Conservation (phyloP, 2,797 vertebrate genomes). For the Enteromius argenteus region DNA sequence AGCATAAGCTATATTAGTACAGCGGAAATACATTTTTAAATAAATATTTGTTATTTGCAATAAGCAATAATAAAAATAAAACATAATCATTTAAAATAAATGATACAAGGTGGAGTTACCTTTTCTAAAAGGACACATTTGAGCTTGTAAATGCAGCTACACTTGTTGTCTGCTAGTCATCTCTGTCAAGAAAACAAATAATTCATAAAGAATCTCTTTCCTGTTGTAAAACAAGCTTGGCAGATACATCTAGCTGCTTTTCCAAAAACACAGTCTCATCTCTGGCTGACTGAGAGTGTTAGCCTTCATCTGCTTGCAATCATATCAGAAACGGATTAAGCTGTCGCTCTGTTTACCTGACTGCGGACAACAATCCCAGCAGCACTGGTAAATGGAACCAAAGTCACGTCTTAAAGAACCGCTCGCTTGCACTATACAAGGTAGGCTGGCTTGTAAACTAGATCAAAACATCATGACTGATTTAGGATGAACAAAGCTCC, state of each 20-base stretch:
- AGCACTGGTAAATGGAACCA: conserved; percentile 15
- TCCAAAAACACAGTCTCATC: conserved; percentile 21
- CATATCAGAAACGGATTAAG: conserved; percentile 45
- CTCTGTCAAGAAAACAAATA: conserved; percentile 45
- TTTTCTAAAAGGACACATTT: conserved; percentile 1
- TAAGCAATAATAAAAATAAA: neutral
- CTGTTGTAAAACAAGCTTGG: conserved; percentile 46
- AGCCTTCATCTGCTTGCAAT: conserved; percentile 44
- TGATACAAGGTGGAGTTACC: neutral
- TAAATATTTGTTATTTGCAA: neutral
- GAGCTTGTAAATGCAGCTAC: conserved; percentile 8
- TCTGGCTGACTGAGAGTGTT: conserved; percentile 29
- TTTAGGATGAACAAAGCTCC: conserved; percentile 34
- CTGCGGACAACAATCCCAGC: conserved; percentile 27
- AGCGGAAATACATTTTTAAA: neutral
- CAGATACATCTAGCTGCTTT: conserved; percentile 33
- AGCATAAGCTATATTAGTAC: conserved; percentile 7
- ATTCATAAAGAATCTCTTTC: conserved; percentile 48
- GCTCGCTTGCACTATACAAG: conserved; percentile 13
- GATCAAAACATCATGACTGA: conserved; percentile 13
- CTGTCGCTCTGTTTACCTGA: conserved; percentile 26
- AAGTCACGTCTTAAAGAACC: conserved; percentile 25
- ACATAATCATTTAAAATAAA: neutral
- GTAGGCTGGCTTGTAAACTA: conserved; percentile 5
- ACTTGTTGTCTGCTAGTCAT: conserved; percentile 43